Evolutionary conservation across 2,113 vertebrate species (phyloP).

Genomic region (Polyodon spathula): DNA sequence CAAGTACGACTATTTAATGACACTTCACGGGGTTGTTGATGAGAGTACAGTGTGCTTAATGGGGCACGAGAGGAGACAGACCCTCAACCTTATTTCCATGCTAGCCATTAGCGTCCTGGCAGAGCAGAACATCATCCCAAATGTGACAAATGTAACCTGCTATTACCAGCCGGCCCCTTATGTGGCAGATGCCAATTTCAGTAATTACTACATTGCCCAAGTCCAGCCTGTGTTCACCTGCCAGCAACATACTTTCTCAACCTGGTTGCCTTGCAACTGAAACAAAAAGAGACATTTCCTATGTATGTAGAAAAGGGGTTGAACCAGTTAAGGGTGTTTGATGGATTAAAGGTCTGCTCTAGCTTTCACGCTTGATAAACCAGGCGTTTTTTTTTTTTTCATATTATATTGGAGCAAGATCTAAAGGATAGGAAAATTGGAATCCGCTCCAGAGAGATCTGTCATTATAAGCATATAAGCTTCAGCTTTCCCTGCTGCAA

Average conservation of each 20-base stretch:
- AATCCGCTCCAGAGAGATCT: conserved; percentile 54
- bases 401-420: conserved; percentile 52
- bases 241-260: conserved; percentile 89
- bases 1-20: conserved; percentile 98
- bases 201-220: conserved; percentile 97
- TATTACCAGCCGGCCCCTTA: conserved; percentile 98
- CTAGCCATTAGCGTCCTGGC: conserved; percentile 90
- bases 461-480: conserved; percentile 40
- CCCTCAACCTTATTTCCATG: conserved; percentile 92
- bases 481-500: conserved; percentile 40
- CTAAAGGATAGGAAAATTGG: conserved; percentile 42
- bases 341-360: conserved; percentile 60
- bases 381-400: conserved; percentile 27
- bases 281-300: conserved; percentile 14
- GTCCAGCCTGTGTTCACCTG: conserved; percentile 93
- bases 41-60: conserved; percentile 98
- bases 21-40: conserved; percentile 90
- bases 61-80: conserved; percentile 96
- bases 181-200: conserved; percentile 95
- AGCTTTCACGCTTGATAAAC: conserved; percentile 58
- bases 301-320: conserved; percentile 40
- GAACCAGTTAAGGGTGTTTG: conserved; percentile 35
- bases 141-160: conserved; percentile 95
- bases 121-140: conserved; percentile 96
- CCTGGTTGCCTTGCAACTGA: conserved; percentile 98